Conservation (phyloP, 2,113 vertebrate species). For the Plectropomus leopardus region DNA sequence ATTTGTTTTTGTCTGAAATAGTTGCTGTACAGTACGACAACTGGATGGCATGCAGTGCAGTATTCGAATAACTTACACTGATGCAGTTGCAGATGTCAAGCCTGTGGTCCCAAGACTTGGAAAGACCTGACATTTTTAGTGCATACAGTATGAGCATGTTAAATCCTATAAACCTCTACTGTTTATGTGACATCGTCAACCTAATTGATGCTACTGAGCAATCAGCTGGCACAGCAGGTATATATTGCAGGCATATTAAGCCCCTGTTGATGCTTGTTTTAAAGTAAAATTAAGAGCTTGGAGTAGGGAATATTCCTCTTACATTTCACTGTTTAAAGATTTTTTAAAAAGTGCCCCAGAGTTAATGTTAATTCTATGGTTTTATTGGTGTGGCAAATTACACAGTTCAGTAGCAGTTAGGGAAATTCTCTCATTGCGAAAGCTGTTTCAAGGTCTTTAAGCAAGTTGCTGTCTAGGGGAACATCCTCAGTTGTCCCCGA, state of each 20-base stretch:
- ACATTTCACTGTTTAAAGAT: not conserved
- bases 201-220: not conserved
- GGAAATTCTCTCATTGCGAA: too few relatives aligned
- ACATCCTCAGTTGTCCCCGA: not conserved
- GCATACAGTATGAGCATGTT: not conserved
- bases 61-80: not conserved
- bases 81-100: not conserved
- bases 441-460: slow-evolving; percentile 2
- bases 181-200: not conserved
- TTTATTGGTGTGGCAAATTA: not conserved
- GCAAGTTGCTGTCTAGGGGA: not conserved
- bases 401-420: not conserved
- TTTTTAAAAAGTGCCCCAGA: not conserved
- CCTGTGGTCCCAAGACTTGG: not conserved
- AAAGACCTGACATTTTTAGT: not conserved
- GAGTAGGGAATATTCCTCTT: not conserved
- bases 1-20: not conserved
- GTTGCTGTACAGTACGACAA: not conserved
- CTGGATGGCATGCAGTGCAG: not conserved
- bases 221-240: not conserved
- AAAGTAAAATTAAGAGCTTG: not conserved
- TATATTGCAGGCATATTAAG: not conserved
- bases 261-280: not conserved
- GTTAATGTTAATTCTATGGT: not conserved
- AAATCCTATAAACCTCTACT: not conserved